Percentiles rank a stretch among this genome's conserved stretches.
Conservation (phyloP, 1,140 invertebrate species). For the Cotesia typhae region DNA sequence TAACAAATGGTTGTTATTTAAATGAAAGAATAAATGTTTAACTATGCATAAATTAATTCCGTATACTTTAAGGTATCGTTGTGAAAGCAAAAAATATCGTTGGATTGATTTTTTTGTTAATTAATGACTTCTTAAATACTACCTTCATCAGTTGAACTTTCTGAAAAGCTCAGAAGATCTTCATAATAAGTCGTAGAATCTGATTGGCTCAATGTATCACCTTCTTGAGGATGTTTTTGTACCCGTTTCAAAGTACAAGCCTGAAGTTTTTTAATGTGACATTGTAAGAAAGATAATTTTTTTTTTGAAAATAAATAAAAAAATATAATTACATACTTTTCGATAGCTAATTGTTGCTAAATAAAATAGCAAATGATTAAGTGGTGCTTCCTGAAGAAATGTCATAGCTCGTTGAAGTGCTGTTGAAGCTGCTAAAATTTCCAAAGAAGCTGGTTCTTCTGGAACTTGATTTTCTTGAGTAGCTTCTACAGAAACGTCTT, state of each 20-base stretch:
- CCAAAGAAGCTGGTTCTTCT: slow-evolving; percentile 68
- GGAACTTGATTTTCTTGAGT: slow-evolving; percentile 51
- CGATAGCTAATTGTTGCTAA: slow-evolving; percentile 88
- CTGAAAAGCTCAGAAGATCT: slow-evolving; percentile 89
- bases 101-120: slow-evolving; percentile 21
- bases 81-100: slow-evolving; percentile 27
- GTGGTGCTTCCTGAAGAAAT: slow-evolving; percentile 72
- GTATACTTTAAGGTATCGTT: slow-evolving; percentile 10
- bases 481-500: slow-evolving; percentile 70
- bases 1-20: not conserved
- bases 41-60: too few species aligned
- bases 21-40: too few species aligned
- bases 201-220: slow-evolving; percentile 84
- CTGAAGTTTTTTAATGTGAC: slow-evolving; percentile 48
- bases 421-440: slow-evolving; percentile 70
- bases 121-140: slow-evolving; percentile 39
- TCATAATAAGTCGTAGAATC: slow-evolving; percentile 94
- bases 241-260: slow-evolving; percentile 84
- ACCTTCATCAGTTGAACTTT: slow-evolving; percentile 88
- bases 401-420: slow-evolving; percentile 75
- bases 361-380: slow-evolving; percentile 85
- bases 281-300: slow-evolving; percentile 21
- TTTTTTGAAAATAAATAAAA: not conserved
- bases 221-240: slow-evolving; percentile 80
- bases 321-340: slow-evolving; percentile 68